Evolutionary conservation across 2,888 invertebrate species (phyloP), one percentile per base, ranked within the genome.

Genomic region (Anticlea derivata): DNA sequence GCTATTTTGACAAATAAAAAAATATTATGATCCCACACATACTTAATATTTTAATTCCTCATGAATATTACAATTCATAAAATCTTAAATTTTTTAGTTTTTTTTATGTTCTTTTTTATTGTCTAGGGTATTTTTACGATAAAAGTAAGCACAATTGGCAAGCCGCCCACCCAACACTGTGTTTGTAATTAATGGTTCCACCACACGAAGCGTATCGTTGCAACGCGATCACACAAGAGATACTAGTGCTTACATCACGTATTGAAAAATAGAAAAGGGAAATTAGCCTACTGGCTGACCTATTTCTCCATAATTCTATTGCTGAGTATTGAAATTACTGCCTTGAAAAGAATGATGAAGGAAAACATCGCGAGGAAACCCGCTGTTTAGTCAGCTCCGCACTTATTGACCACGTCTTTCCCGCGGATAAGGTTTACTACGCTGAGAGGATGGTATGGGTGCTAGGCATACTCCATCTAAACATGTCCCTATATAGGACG

Each of bases 111-210:
- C 27, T 29, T 46, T 45, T 47, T 51, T 51, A 41, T 37, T 41
- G 41, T 41, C 22, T 46, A 22, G 20, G 17, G 24, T 37, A 40
- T 51, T 48, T 48, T 48, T 48, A 48, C 34, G 29, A 46, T 41
- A 31, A 31, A 51, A 31, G 31, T 22, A 40, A 33, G 26, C 22
- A 46, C 10, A 41, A 37, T 51, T 51, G 51, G 51, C 51, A 51
- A 7, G 13, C 17, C 6, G 40, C 51, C 51, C 43, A 38, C 38
- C 30, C 11, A 30, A 26, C 13, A 41, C 41, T 12, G 40, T 35
- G 40, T 35, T 22, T 7, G 30, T 43, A 34, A 37, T 41, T 48
- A 49, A 49, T 49, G 37, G 41, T 41, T n/a, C 24, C 23, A 41
- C 1, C 39, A 34, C 47, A 47, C 40, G 35, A 24, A 30, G 37